Evolutionary conservation across 2,113 vertebrate genomes (phyloP).

Genomic region (Tichodroma muraria): DNA sequence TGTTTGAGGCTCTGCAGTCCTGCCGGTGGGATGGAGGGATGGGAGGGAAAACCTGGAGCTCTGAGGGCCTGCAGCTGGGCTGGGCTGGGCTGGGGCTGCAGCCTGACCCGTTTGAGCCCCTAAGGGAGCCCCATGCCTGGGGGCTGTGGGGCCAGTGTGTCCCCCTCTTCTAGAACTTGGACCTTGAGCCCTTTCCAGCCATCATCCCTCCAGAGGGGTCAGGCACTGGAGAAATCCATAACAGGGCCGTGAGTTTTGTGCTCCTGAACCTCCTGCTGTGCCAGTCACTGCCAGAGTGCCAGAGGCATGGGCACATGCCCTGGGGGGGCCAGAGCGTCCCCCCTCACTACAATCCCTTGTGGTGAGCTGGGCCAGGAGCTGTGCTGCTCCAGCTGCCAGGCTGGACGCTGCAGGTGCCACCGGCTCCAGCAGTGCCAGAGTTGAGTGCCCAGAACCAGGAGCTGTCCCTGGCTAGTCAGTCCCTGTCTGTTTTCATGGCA

Average conservation of each 20-base stretch:
- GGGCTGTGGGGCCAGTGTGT: accelerated
- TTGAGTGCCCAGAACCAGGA: not conserved
- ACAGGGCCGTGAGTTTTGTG: not conserved
- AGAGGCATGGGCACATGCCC: not conserved
- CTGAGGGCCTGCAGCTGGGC: not conserved
- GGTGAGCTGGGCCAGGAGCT: not conserved
- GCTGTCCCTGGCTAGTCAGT: accelerated
- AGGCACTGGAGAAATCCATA: not conserved
- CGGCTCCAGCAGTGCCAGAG: not conserved
- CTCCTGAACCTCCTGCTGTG: not conserved
- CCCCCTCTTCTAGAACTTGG: not conserved
- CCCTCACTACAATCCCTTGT: not conserved
- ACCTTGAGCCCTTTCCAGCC: not conserved
- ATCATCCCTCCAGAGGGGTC: accelerated
- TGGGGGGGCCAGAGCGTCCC: not conserved
- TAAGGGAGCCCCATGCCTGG: not conserved
- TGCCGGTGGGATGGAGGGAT: not conserved
- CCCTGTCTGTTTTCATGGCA: accelerated
- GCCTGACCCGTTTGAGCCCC: not conserved
- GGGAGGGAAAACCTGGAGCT: not conserved
- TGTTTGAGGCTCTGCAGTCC: not conserved
- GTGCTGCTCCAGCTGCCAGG: not conserved
- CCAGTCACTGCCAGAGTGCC: not conserved
- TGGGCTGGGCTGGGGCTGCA: not conserved
- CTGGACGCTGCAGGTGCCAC: not conserved